Percentiles rank a stretch among this genome's conserved stretches.
phyloP scores from a whole-genome alignment of 1,140 invertebrate species.

The Homalodisca vitripennis region DNA sequence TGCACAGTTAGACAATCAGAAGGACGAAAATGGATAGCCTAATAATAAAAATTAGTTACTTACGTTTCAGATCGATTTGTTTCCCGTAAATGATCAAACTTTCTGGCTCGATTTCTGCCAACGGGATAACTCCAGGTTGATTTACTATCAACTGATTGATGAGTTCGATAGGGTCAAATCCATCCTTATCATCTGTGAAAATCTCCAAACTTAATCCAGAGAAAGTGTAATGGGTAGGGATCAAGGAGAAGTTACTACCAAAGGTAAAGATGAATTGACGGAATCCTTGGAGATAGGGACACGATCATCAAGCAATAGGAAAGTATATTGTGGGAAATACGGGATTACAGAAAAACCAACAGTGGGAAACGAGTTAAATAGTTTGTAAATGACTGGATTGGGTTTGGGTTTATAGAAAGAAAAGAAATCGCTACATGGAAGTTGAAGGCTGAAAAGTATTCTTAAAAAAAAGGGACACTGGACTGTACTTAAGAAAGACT shows the following conservation, averaged over 20 bases:
- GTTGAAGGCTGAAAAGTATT: no score
- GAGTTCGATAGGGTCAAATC: conserved; percentile 55
- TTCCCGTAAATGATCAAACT: conserved; percentile 79
- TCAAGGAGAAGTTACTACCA: background rate
- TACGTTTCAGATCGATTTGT: conserved; percentile 69
- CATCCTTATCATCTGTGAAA: conserved; percentile 54
- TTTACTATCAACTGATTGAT: conserved; percentile 69
- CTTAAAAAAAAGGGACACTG: no score
- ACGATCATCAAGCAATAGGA: no score
- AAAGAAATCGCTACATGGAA: no score
- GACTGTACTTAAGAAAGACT: no score
- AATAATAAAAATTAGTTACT: conserved; percentile 39
- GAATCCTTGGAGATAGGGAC: background rate
- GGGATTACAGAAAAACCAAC: conserved; percentile 13
- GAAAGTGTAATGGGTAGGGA: background rate
- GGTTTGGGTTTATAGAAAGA: no score
- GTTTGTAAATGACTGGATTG: no score
- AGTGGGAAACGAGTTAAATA: background rate
- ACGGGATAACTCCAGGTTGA: conserved; percentile 65
- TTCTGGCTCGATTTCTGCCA: conserved; percentile 68
- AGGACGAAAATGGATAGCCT: background rate
- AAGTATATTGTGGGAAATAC: conserved; percentile 37
- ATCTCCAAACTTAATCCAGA: background rate
- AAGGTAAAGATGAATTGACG: background rate
- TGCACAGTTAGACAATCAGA: background rate